A percentile compares a stretch with the other conserved stretches of the same genome.
Conservation (phyloP, 2,888 invertebrate genomes). For the Papilio protenor region DNA sequence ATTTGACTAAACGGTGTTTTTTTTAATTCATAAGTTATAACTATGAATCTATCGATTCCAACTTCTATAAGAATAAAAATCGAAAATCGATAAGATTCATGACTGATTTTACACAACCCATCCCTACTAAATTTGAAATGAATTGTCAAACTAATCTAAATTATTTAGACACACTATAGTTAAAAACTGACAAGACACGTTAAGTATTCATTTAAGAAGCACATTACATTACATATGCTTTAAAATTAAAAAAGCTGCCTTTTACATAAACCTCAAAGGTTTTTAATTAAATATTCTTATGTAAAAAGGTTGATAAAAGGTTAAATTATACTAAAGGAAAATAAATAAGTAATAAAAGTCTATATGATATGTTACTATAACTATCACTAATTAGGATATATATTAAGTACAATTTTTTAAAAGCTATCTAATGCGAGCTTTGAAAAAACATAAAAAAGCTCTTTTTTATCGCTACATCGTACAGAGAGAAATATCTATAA, state of each 20-base stretch:
- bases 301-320: background rate
- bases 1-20: no score
- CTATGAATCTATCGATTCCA: no score
- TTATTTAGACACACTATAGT: no score
- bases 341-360: conserved; percentile 26
- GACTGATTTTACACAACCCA: no score
- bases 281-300: background rate
- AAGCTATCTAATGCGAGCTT: conserved; percentile 10
- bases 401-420: conserved; percentile 30
- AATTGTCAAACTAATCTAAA: no score
- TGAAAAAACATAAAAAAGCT: background rate
- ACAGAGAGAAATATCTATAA: background rate
- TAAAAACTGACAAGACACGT: background rate
- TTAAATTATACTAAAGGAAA: conserved; percentile 6
- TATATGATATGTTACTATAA: conserved; percentile 40
- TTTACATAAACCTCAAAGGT: conserved; percentile 2
- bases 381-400: conserved; percentile 24
- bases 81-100: no score
- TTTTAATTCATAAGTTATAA: no score
- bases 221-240: background rate
- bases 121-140: no score
- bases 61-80: no score
- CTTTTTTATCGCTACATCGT: background rate
- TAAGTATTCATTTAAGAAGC: background rate
- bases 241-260: background rate